phyloP scores from a whole-genome alignment of 2,797 vertebrate genomes.

The Gadopsis bispinosus region DNA sequence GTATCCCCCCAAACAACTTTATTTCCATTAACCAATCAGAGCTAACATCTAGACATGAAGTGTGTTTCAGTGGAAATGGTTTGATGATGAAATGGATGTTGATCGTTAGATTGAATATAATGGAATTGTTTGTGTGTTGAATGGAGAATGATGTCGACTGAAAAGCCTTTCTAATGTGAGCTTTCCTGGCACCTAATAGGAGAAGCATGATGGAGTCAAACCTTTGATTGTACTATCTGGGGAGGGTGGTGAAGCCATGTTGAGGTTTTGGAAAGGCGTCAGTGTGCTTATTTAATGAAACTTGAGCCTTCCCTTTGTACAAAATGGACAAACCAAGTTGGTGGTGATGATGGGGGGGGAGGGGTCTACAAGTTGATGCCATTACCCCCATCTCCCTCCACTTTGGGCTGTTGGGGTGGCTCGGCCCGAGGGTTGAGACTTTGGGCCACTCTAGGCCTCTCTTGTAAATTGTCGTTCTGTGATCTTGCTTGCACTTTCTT shows the following conservation, averaged over 20 bases:
- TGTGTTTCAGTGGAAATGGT: constrained; percentile 35
- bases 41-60: constrained; percentile 34
- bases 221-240: constrained; percentile 75
- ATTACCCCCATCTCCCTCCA: constrained; percentile 15
- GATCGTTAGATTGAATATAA: constrained; percentile 34
- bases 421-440: constrained; percentile 49
- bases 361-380: constrained; percentile 32
- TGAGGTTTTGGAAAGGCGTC: constrained; percentile 37
- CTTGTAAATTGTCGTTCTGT: constrained; percentile 82
- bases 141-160: constrained; percentile 39
- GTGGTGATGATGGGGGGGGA: constrained; percentile 1
- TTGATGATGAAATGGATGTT: constrained; percentile 27
- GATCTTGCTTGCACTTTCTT: constrained; percentile 82
- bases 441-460: constrained; percentile 57
- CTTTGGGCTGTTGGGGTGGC: constrained; percentile 24
- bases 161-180: constrained; percentile 63
- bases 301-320: constrained; percentile 61
- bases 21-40: constrained; percentile 53
- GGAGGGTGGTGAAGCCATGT: constrained; percentile 59
- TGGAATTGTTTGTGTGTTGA: constrained; percentile 27
- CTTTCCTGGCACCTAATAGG: constrained; percentile 63
- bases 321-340: constrained; percentile 53
- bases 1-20: constrained; percentile 38
- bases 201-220: constrained; percentile 71
- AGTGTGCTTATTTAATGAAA: constrained; percentile 50